phyloP scores from a whole-genome alignment of 2,888 invertebrate species.

The Melitaea athalia region DNA sequence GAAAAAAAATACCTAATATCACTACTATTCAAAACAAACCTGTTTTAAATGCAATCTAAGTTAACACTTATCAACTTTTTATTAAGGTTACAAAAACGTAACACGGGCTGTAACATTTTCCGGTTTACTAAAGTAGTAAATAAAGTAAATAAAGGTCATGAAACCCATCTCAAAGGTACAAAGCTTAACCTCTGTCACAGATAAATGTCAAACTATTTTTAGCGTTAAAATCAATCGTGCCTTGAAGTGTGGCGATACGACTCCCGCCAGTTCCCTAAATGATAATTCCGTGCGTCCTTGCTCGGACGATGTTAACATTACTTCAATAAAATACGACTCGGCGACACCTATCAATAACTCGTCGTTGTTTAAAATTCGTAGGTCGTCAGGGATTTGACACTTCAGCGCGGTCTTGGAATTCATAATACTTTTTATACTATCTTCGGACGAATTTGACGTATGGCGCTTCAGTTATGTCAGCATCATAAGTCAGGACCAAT shows the following conservation, averaged over 20 bases:
- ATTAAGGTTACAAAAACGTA: background rate
- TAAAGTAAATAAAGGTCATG: background rate
- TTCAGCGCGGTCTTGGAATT: constrained; percentile 65
- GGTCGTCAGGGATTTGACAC: constrained; percentile 72
- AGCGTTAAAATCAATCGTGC: constrained; percentile 14
- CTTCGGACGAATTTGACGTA: constrained; percentile 33
- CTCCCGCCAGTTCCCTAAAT: constrained; percentile 18
- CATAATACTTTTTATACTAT: constrained; percentile 55
- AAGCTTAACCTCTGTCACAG: constrained; percentile 9
- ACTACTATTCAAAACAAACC: background rate
- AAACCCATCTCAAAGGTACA: constrained; percentile 7
- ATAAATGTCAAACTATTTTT: constrained; percentile 18
- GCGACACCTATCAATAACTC: constrained; percentile 62
- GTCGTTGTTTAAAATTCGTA: constrained; percentile 70
- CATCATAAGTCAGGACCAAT: background rate
- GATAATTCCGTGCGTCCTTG: constrained; percentile 23
- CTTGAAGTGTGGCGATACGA: constrained; percentile 12
- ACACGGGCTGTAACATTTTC: background rate
- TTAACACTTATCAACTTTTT: constrained; percentile 8
- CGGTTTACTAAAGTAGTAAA: background rate
- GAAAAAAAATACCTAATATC: constrained; percentile 6
- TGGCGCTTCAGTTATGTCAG: constrained; percentile 13
- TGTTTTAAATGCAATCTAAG: background rate
- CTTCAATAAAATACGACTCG: constrained; percentile 34
- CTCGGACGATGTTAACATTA: constrained; percentile 28